Evolutionary conservation across 1,140 invertebrate genomes (phyloP), one percentile per base, ranked within the genome.

Genomic region (Bombus picipes): DNA sequence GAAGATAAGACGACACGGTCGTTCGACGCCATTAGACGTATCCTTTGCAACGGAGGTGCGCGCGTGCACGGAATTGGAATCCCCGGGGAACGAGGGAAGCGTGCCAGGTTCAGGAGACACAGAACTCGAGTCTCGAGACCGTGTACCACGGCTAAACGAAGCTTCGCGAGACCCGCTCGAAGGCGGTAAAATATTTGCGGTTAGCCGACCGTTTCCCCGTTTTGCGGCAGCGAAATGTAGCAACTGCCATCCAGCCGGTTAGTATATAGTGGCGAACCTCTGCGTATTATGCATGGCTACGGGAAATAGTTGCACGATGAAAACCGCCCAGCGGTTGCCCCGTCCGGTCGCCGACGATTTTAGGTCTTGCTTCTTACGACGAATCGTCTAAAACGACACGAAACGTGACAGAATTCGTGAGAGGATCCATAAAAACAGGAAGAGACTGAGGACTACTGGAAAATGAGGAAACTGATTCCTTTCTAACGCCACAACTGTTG

Each of bases 171-270:
- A 81, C 84, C 74, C 39, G 74, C 81, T 77, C 82, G 82, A 88
- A 90, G 82, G 86, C 88, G 88, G 74, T 90, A 87, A 90, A 90
- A 90, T 90, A 90, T 90, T 90, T 89, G 89, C 82, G 86, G 86
- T 85, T 75, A 76, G 57, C 75, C 86, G 66, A 83, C 39, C 75
- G 57, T 79, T 83, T 74, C 82, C 43, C 70, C 68, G 77, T 87
- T 89, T 85, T 90, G 89, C 89, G 79, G 88, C 82, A 87, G 79
- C 75, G 84, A 80, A 90, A 90, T 81, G 88, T 79, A 85, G 79
- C 88, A 89, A 37, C 87, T 77, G 37, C 68, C 53, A 22, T 81
- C 66, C 75, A 43, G 71, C 65, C 32, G 57, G 47, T 74, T 41
- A 37, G 77, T 66, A 83, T 82, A 86, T 65, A 62, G 72, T 41